phyloP scores from a whole-genome alignment of 2,888 invertebrate species.

The Zygogramma bicolorata region DNA sequence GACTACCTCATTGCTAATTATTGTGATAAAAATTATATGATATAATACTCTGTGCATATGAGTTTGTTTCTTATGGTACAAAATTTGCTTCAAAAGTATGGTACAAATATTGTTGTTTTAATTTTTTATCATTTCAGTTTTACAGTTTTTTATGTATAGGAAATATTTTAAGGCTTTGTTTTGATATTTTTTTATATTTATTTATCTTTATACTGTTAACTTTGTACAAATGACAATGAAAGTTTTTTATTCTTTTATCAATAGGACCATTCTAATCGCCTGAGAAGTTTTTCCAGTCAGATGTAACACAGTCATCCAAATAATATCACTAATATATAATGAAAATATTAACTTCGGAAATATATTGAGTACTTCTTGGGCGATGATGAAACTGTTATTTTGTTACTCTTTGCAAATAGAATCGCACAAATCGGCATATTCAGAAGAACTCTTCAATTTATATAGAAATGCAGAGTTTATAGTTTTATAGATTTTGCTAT shows the following conservation, averaged over 20 bases:
- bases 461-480: not conserved
- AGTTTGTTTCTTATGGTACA: conserved; percentile 17
- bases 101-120: conserved; percentile 22
- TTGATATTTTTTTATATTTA: not conserved
- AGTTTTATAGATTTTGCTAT: not conserved
- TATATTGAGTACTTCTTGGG: not conserved
- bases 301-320: too few species aligned
- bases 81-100: conserved; percentile 10
- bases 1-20: conserved; percentile 52
- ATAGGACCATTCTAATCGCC: not conserved
- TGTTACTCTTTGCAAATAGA: not conserved
- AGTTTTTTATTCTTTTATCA: not conserved
- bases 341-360: too few species aligned
- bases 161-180: not conserved
- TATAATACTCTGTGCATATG: conserved; percentile 12
- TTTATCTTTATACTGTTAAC: not conserved
- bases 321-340: too few species aligned
- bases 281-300: not conserved
- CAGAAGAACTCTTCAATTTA: not conserved
- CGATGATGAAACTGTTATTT: not conserved
- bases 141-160: not conserved
- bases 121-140: not conserved
- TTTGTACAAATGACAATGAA: not conserved
- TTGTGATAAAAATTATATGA: conserved; percentile 44
- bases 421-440: not conserved